Base-by-base conservation (phyloP, 2,888 invertebrate genomes). In the Lymantria monacha region DNA sequence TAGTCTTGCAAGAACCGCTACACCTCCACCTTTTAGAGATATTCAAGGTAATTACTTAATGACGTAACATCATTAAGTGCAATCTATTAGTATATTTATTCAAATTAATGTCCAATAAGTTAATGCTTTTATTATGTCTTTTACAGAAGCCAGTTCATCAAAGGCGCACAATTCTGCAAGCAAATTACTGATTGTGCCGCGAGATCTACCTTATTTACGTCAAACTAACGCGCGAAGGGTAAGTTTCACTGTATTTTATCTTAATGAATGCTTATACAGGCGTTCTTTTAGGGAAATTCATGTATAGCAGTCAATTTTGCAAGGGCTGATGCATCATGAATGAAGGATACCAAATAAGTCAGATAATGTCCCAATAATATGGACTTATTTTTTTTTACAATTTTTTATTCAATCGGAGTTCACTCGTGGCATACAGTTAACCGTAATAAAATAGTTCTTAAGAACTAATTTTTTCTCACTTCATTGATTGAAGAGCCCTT, bases 201-300 rank as follows among this genome's bases (percentile, higher is more conserved):
- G 90, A 57, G 90, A 91, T 70, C 86, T 91, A 53, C 91, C 91
- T 37, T 91, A 91, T 69, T 78, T 91, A 79, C 87, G 91, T 72
- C 91, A 91, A 79, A 91, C 91, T 84, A 90, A 91, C 91, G 91
- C 91, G 48, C 75, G 91, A 77, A 85, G 91, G 83, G 91, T 89
- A 72, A 77, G 79, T 70, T 56, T 63, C 11, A 9, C 30, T 30
- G 10, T 11, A 7, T 43, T 43, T 3, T n/a, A 5, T 10, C 3
- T 7, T 48, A 10, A n/a, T 37, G 33, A 3, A 9, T 11, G 7
- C n/a, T 36, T 36, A 36, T 36, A 36, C 3, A 36, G 2, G 7
- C 36, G 36, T 36, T 36, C 22, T 22, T 3, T 22, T 22, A 22
- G 22, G 22, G 22, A 22, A 22, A 22, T 5, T 22, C 22, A 22